These are phyloP conservation scores for Luscinia megarhynchos DNA, from an alignment of 2,797 vertebrate species.

Conservation along the genomic window DNA sequence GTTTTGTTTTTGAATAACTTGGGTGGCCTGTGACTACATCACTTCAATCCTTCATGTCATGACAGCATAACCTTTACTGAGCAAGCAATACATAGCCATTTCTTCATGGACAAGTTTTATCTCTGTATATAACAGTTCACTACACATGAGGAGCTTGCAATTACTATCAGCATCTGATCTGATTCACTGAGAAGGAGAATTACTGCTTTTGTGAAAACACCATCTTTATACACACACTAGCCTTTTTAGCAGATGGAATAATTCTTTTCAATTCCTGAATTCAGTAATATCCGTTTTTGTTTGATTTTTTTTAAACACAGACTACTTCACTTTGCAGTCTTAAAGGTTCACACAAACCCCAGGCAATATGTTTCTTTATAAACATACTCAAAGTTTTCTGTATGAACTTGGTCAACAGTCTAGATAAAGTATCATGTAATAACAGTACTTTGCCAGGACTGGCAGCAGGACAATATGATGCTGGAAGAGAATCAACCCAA, in stretches of 20 bases:
- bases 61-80: neutral
- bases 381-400: neutral
- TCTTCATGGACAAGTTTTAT: neutral
- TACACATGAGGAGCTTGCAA: neutral
- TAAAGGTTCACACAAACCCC: neutral
- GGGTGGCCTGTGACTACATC: neutral
- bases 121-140: neutral
- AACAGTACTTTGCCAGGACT: neutral
- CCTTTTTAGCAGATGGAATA: neutral
- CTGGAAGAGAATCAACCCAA: neutral
- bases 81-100: neutral
- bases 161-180: neutral
- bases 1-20: neutral
- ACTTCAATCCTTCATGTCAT: neutral
- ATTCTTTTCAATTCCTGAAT: neutral
- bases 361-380: neutral
- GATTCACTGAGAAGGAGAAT: neutral
- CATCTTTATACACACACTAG: neutral
- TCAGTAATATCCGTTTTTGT: neutral
- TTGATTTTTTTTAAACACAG: neutral
- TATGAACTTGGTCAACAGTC: neutral
- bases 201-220: neutral
- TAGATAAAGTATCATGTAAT: neutral
- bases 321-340: neutral
- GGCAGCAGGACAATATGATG: neutral